phyloP scores from a whole-genome alignment of 2,113 vertebrate species.

The Capra hircus region DNA sequence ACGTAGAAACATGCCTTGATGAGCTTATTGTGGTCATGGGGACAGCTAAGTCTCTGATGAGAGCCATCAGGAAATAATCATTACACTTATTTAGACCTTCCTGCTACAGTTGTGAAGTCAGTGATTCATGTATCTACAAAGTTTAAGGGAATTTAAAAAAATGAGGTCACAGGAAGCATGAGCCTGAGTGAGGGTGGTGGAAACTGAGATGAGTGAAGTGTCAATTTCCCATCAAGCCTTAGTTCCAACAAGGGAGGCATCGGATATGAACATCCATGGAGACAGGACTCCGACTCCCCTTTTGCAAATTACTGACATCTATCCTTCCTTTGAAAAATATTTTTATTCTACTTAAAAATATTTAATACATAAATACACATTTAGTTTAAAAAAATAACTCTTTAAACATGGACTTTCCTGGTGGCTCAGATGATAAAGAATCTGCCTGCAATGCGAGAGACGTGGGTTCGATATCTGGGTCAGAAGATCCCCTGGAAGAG shows the following conservation, averaged over 20 bases:
- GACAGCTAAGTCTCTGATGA: not conserved
- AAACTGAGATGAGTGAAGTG: not conserved
- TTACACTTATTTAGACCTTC: not conserved
- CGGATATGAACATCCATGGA: not conserved
- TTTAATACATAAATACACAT: not conserved
- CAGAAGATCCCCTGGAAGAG: not conserved
- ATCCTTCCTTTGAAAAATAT: not conserved
- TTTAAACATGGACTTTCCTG: not conserved
- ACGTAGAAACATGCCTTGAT: not conserved
- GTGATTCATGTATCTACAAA: not conserved
- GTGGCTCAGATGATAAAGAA: not conserved
- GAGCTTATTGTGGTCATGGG: not conserved
- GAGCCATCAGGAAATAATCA: conserved; percentile 42
- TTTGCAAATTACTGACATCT: not conserved
- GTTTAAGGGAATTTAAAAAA: not conserved
- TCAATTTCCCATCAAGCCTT: not conserved
- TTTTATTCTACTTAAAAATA: not conserved
- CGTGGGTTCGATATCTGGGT: not conserved
- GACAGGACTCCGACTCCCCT: rapidly evolving
- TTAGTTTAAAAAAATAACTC: not conserved
- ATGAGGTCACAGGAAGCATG: not conserved
- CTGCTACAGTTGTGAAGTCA: not conserved
- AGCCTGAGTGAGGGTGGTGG: not conserved
- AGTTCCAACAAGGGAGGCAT: not conserved
- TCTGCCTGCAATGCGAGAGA: not conserved